Percentiles rank a stretch among this genome's conserved stretches.
Evolutionary conservation across 2,797 vertebrate genomes (phyloP).

Genomic region (Gallinago nigripennis): DNA sequence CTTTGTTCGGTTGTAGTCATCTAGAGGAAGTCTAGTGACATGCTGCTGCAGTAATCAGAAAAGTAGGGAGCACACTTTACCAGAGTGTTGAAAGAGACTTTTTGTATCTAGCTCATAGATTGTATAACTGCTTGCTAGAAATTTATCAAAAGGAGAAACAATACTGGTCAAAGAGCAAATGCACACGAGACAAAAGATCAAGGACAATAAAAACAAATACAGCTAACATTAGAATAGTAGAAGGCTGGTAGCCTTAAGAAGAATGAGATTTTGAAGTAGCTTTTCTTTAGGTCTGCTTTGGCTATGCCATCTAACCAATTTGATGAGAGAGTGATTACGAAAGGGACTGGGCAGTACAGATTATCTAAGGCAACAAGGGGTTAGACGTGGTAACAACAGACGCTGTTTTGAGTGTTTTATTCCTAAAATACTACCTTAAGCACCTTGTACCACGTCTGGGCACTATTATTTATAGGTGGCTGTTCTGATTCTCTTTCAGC

Average conservation of each 20-base stretch:
- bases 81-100: background rate
- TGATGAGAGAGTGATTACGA: accelerated
- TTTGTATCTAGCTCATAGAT: background rate
- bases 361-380: background rate
- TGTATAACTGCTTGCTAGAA: background rate
- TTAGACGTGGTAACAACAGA: background rate
- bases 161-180: background rate
- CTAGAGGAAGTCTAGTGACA: background rate
- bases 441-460: background rate
- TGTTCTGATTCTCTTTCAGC: background rate
- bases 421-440: background rate
- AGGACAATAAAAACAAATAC: background rate
- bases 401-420: background rate
- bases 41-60: background rate
- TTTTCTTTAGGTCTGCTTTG: background rate
- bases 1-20: background rate
- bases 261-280: background rate
- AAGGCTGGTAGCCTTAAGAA: background rate
- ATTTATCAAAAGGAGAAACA: background rate
- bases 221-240: background rate
- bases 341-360: background rate
- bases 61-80: background rate
- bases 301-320: background rate
- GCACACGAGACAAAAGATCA: background rate
- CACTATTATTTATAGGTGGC: background rate